These are phyloP conservation scores for Noctua fimbriata DNA, from an alignment of 2,888 invertebrate genomes.

Conservation along the genomic window DNA sequence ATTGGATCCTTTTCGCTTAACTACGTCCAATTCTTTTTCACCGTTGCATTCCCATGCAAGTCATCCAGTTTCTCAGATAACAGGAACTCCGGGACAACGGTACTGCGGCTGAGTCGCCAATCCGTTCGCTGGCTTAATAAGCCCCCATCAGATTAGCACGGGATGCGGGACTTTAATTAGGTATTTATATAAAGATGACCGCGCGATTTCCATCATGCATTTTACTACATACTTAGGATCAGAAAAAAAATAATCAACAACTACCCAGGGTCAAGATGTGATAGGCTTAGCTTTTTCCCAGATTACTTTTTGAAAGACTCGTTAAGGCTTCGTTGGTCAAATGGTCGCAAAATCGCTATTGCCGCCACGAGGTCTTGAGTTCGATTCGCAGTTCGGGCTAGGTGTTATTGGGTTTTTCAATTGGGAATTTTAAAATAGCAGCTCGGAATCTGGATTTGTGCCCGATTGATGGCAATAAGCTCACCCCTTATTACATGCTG, in stretches of 20 bases:
- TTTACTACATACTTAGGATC: not conserved
- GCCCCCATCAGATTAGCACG: constrained; percentile 20
- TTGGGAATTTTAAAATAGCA: not conserved
- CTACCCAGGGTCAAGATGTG: not conserved
- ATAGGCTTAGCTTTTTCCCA: not conserved
- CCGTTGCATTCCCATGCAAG: constrained; percentile 57
- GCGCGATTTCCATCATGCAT: not conserved
- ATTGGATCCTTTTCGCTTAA: too few species aligned
- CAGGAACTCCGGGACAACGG: constrained; percentile 59
- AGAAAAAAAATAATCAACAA: not conserved
- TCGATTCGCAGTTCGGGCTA: not conserved
- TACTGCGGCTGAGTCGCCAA: constrained; percentile 36
- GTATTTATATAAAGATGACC: not conserved
- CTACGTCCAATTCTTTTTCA: constrained; percentile 41
- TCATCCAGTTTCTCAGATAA: constrained; percentile 46
- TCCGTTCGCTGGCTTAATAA: constrained; percentile 12
- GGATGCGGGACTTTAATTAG: constrained; percentile 16
- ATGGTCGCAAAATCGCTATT: not conserved
- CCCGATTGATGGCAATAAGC: not conserved
- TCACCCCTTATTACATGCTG: not conserved
- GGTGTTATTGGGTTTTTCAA: not conserved
- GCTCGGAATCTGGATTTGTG: not conserved
- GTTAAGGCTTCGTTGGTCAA: not conserved
- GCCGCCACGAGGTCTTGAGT: too few species aligned
- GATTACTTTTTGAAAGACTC: not conserved